These are phyloP conservation scores for Brachyhypopomus occidentalis DNA, from an alignment of 2,113 vertebrate species.

Conservation along the genomic window DNA sequence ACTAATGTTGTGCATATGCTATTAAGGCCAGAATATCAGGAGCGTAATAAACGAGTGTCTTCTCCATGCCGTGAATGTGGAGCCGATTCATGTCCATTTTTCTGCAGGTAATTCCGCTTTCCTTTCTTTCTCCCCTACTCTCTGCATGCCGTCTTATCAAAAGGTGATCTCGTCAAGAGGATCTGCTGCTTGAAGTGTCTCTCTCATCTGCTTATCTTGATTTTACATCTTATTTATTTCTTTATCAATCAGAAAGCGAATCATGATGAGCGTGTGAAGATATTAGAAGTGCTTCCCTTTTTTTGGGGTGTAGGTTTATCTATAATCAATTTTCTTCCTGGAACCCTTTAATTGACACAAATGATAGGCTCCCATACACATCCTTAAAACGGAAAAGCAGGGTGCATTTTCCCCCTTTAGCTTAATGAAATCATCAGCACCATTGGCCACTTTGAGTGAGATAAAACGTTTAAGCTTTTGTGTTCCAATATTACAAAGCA, in stretches of 20 bases:
- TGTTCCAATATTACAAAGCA: slow-evolving; percentile 95
- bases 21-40: not conserved
- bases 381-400: slow-evolving; percentile 90
- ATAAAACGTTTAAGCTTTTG: slow-evolving; percentile 90
- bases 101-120: slow-evolving; percentile 1
- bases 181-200: slow-evolving; percentile 49
- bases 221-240: slow-evolving; percentile 38
- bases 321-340: slow-evolving; percentile 89
- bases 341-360: slow-evolving; percentile 89
- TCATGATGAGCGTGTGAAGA: slow-evolving; percentile 50
- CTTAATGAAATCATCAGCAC: slow-evolving; percentile 92
- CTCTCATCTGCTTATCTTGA: slow-evolving; percentile 39
- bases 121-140: not conserved
- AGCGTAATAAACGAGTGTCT: not conserved
- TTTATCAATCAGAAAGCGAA: slow-evolving; percentile 64
- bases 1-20: not conserved
- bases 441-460: slow-evolving; percentile 87
- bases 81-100: slow-evolving; percentile 6
- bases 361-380: slow-evolving; percentile 95
- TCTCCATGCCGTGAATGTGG: not conserved
- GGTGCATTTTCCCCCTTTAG: slow-evolving; percentile 82
- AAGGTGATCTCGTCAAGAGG: slow-evolving; percentile 38
- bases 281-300: slow-evolving; percentile 49
- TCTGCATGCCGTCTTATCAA: slow-evolving; percentile 2
- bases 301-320: slow-evolving; percentile 79